Evolutionary conservation across 2,113 vertebrate genomes (phyloP), one percentile per base, ranked within the genome.

Genomic region (Plectropomus leopardus): DNA sequence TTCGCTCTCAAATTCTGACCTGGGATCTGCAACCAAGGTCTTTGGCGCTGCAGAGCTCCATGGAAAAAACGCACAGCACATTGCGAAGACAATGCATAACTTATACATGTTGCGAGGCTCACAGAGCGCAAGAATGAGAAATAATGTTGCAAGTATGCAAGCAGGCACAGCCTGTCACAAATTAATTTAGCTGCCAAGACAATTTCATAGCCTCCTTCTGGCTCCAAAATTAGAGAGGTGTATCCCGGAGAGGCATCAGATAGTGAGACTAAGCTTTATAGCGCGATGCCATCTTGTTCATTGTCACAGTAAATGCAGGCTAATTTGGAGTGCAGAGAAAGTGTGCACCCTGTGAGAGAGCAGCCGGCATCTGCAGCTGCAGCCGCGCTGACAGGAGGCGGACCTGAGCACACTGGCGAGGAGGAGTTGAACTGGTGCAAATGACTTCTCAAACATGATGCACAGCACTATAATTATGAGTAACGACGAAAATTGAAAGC

Each of bases 31-130:
- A 32, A 13, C 45, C 47, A 34, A 3, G 51, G 48, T 26, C 64
- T 72, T 79, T 24, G 94, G 88, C 11, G 86, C 89, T 2, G 88
- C 90, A 26, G 76, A 86, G 67, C 76, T 47, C 65, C 65, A 32
- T 11, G 72, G 70, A 7, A 83, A 47, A 67, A 87, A 45, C 64
- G 82, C 88, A 28, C 91, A 84, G 67, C 86, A 92, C 23, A 91
- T 15, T 23, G 79, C 45, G 42, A 83, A n/a, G 59, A 78, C 50
- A 5, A 90, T 0, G 53, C 86, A 86, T 28, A 87, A 74, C 51
- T 57, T 84, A 10, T 28, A 50, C 93, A 94, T 94, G 75, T 30
- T 80, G 68, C n/a, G 50, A 66, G 40, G 42, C 70, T 83, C 65
- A 3, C 11, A 23, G 74, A 44, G 73, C 45, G 11, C 32, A 16